A percentile compares a stretch with the other conserved stretches of the same genome.
These are phyloP conservation scores for Lichenostomus cassidix DNA, from an alignment of 2,113 vertebrate genomes.

Conservation along the genomic window DNA sequence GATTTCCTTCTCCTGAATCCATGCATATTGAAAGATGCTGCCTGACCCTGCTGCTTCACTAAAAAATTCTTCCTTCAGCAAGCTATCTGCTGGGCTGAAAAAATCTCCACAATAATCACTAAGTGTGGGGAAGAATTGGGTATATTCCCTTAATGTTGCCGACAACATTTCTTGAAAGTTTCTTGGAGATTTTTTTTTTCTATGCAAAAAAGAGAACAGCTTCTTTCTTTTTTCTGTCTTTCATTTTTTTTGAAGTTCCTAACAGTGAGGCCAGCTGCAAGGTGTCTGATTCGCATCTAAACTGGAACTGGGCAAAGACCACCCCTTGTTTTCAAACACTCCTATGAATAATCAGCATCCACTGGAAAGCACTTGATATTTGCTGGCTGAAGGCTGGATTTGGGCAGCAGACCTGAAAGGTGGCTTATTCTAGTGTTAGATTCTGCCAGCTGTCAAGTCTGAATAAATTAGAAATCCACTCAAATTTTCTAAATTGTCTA, in stretches of 20 bases:
- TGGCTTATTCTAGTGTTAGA: background rate
- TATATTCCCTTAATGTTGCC: background rate
- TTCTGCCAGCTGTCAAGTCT: background rate
- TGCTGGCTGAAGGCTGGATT: background rate
- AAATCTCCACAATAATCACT: background rate
- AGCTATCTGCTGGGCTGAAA: background rate
- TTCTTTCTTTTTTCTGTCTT: background rate
- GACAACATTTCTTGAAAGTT: background rate
- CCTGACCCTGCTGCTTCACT: background rate
- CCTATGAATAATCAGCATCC: background rate
- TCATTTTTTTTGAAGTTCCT: background rate
- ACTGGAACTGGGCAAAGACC: background rate
- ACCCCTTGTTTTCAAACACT: background rate
- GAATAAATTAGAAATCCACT: background rate
- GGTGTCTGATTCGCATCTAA: background rate
- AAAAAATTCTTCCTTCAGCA: background rate
- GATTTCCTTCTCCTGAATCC: background rate
- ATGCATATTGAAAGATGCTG: background rate
- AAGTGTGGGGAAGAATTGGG: background rate
- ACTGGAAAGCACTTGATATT: background rate
- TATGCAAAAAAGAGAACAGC: background rate
- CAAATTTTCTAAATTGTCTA: background rate
- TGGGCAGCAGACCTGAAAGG: constrained; percentile 31
- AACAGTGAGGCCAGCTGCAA: background rate
- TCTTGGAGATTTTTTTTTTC: background rate